These are phyloP conservation scores for Bibio marci DNA, from an alignment of 2,888 invertebrate species.

Conservation along the genomic window DNA sequence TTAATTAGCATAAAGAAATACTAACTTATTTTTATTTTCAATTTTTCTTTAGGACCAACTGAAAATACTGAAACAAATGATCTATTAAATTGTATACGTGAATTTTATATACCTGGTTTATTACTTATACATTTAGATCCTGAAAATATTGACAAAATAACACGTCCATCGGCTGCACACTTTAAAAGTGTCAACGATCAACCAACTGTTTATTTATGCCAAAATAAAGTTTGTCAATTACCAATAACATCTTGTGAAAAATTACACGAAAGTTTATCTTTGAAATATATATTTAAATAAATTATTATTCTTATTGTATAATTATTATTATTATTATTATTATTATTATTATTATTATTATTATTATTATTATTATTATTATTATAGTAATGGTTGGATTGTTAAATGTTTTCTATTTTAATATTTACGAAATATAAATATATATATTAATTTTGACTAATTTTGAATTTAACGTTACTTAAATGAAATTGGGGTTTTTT, in stretches of 20 bases:
- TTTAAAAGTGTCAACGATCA: slow-evolving; percentile 26
- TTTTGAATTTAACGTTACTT: too few relatives aligned
- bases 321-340: too few relatives aligned
- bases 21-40: neutral
- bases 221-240: slow-evolving; percentile 26
- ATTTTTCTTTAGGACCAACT: slow-evolving; percentile 12
- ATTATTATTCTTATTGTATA: too few relatives aligned
- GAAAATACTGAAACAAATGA: slow-evolving; percentile 19
- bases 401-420: too few relatives aligned
- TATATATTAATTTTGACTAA: too few relatives aligned
- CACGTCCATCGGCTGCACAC: slow-evolving; percentile 21
- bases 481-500: too few relatives aligned
- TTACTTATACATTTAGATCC: slow-evolving; percentile 20
- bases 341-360: too few relatives aligned
- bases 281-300: slow-evolving; percentile 1
- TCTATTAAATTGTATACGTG: slow-evolving; percentile 23
- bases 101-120: slow-evolving; percentile 27
- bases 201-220: slow-evolving; percentile 28
- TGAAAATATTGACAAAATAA: slow-evolving; percentile 17
- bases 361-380: too few relatives aligned
- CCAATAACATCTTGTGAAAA: slow-evolving; percentile 23
- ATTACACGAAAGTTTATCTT: neutral
- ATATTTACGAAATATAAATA: too few relatives aligned
- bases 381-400: too few relatives aligned
- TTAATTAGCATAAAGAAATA: neutral